A percentile compares a stretch with the other conserved stretches of the same genome.
These are phyloP conservation scores for Lycocorax pyrrhopterus DNA, from an alignment of 2,113 vertebrate species.

Conservation along the genomic window DNA sequence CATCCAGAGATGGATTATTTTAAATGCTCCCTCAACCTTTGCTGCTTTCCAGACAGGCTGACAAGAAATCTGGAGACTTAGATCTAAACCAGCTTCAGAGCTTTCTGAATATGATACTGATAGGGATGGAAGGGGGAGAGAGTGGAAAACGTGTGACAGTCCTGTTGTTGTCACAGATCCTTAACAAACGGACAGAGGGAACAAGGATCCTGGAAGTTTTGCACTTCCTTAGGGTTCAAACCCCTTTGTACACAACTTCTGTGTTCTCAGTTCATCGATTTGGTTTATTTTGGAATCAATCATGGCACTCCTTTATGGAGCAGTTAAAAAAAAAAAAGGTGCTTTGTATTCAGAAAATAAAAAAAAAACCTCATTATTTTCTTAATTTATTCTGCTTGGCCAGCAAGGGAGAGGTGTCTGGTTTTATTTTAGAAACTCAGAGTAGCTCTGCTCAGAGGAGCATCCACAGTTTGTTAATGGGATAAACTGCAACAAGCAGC, in stretches of 20 bases:
- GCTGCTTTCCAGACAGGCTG: slow-evolving; percentile 29
- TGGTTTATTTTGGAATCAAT: not conserved
- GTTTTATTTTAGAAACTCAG: not conserved
- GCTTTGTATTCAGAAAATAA: not conserved
- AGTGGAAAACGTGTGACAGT: not conserved
- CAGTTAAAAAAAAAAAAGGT: not conserved
- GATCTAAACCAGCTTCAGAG: slow-evolving; percentile 33
- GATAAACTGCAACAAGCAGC: not conserved
- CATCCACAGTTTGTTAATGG: not conserved
- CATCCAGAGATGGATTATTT: slow-evolving; percentile 43
- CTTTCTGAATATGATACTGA: not conserved
- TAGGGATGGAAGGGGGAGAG: not conserved
- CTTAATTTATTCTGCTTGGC: not conserved
- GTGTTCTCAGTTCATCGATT: not conserved
- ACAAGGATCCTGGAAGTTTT: not conserved
- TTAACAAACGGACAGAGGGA: not conserved
- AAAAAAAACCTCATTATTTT: not conserved
- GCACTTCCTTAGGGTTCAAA: not conserved
- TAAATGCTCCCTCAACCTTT: slow-evolving; percentile 46
- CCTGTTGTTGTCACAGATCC: not conserved
- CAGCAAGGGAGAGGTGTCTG: not conserved
- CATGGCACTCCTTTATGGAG: not conserved
- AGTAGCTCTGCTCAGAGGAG: not conserved
- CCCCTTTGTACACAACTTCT: not conserved
- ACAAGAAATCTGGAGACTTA: slow-evolving; percentile 29